Base-by-base conservation (phyloP, 2,797 vertebrate species). In the Triplophysa yarkandensis region DNA sequence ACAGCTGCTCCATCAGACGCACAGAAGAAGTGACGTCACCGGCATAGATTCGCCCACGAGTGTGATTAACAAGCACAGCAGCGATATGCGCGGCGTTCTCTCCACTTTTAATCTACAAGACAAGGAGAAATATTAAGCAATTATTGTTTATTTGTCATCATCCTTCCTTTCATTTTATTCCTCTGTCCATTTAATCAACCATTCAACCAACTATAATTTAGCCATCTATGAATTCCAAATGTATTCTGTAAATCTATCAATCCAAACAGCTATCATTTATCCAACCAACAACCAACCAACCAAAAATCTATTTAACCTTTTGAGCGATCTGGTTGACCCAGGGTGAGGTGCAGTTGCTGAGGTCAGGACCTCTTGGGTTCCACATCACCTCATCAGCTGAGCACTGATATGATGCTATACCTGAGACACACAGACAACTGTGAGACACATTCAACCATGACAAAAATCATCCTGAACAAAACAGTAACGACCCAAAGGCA, bases 261-360 rank as follows among this genome's bases (percentile, higher is more conserved):
- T 34, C 32, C 4, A 6, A 6, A 5, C 32, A 34, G 6, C 32
- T 8, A 34, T 34, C 32, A 6, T 34, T 34, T n/a, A n/a, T n/a
- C n/a, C n/a, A n/a, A n/a, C n/a, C n/a, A n/a, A n/a, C n/a, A n/a
- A n/a, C n/a, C n/a, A n/a, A n/a, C n/a, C n/a, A n/a, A n/a, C n/a
- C n/a, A n/a, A n/a, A n/a, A n/a, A n/a, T n/a, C n/a, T n/a, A n/a
- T n/a, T 88, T 80, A 88, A 97, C 95, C 95, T 96, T 96, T 84
- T 96, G 95, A 68, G 95, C 93, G 58, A 97, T 93, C 87, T 96
- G 95, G 88, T 93, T 96, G 89, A 96, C 95, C 95, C 95, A 96
- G 34, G 95, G 94, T 71, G 95, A 97, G 64, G 95, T 97, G 84
- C 95, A 96, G 88, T 97, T 97, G 84, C 95, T 96, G 82, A 97